Evolutionary conservation across 1,140 invertebrate species (phyloP).

Genomic region (Heliconius melpomene): DNA sequence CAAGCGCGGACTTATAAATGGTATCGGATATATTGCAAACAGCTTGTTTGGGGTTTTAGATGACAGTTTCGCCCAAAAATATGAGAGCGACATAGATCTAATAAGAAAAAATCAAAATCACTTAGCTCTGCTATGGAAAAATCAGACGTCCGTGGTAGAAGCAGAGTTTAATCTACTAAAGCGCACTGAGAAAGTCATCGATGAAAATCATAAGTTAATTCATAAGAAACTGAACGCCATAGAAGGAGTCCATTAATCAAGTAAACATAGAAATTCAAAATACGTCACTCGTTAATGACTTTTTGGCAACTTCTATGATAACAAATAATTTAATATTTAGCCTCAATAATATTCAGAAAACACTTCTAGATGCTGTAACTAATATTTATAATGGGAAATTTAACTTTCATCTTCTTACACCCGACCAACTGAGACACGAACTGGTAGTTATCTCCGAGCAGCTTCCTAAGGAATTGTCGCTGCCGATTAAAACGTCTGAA

Average conservation of each 20-base stretch:
- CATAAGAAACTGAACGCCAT: too few relatives aligned
- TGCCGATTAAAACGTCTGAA: too few relatives aligned
- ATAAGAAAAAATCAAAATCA: constrained; percentile 16
- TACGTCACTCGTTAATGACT: background rate
- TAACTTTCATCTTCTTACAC: background rate
- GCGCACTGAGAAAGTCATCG: background rate
- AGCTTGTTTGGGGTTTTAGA: background rate
- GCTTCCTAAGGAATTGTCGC: too few relatives aligned
- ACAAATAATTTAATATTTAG: background rate
- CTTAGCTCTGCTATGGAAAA: constrained; percentile 11
- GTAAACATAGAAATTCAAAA: too few relatives aligned
- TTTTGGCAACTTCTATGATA: background rate
- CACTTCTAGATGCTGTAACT: background rate
- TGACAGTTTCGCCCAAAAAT: constrained; percentile 1
- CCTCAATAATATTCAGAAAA: background rate
- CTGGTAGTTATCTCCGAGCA: background rate
- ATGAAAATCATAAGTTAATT: too few relatives aligned
- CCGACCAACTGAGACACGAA: background rate
- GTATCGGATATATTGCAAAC: background rate
- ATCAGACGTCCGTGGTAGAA: constrained; percentile 19
- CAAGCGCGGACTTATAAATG: background rate
- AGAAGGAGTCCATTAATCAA: too few relatives aligned
- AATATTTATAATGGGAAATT: background rate
- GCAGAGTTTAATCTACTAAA: constrained; percentile 25
- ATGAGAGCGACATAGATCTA: constrained; percentile 1